These are phyloP conservation scores for Cryptus viduatorius DNA, from an alignment of 2,888 invertebrate genomes.

Conservation along the genomic window DNA sequence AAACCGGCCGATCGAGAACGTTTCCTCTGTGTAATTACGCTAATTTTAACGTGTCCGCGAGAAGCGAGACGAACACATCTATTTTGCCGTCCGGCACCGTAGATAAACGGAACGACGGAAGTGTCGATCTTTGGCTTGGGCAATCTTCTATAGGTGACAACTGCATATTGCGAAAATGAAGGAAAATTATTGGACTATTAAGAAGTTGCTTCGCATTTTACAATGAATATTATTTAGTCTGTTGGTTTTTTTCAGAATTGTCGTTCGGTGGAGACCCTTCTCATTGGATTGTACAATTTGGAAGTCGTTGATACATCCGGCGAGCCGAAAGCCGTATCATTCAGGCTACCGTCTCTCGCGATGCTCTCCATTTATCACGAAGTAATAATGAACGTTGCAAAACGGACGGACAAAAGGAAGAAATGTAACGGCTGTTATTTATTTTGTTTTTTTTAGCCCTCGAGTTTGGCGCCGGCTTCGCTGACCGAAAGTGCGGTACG, in stretches of 20 bases:
- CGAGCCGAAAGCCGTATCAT: constrained; percentile 93
- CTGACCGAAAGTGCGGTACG: constrained; percentile 94
- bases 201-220: no score
- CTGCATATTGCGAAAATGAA: no score
- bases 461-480: constrained; percentile 91
- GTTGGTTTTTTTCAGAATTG: constrained; percentile 83
- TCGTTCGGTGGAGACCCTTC: constrained; percentile 86
- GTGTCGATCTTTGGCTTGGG: not conserved
- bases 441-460: constrained; percentile 87
- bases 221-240: no score
- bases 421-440: constrained; percentile 20
- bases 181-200: no score
- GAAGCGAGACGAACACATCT: constrained; percentile 5
- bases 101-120: not conserved
- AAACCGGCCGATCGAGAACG: constrained; percentile 16
- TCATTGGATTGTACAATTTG: constrained; percentile 93
- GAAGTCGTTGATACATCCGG: constrained; percentile 95
- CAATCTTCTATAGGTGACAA: no score
- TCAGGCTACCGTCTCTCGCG: constrained; percentile 95
- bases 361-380: constrained; percentile 98
- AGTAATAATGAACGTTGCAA: constrained; percentile 83
- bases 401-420: not conserved
- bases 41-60: constrained; percentile 53
- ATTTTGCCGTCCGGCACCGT: not conserved
- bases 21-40: constrained; percentile 50